These are phyloP conservation scores for Abrostola tripartita DNA, from an alignment of 2,888 invertebrate genomes.

Conservation along the genomic window DNA sequence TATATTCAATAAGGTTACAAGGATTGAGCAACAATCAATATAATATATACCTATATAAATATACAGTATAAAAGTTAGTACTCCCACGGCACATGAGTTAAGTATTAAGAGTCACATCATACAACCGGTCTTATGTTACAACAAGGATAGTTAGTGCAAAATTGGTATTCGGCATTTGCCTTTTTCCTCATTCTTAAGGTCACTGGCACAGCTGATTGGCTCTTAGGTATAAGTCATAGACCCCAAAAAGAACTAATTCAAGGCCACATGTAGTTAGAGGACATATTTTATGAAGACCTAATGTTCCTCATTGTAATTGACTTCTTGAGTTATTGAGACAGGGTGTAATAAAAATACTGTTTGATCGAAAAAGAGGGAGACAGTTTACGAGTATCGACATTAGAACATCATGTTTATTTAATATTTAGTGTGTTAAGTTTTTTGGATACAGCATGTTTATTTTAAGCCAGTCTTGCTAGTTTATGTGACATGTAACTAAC, in stretches of 20 bases:
- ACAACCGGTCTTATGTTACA: constrained; percentile 23
- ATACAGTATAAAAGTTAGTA: not conserved
- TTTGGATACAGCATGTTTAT: too few species aligned
- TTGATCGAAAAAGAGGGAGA: too few species aligned
- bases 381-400: too few species aligned
- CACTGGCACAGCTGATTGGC: constrained; percentile 2
- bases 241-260: not conserved
- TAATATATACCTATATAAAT: not conserved
- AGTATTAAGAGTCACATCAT: not conserved
- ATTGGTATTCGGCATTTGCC: constrained; percentile 1
- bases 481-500: too few species aligned
- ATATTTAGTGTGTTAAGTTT: too few species aligned
- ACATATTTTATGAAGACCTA: too few species aligned
- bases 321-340: too few species aligned
- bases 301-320: too few species aligned
- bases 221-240: not conserved
- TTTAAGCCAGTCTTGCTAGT: too few species aligned
- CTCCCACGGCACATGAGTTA: not conserved
- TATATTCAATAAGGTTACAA: too few species aligned
- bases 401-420: too few species aligned
- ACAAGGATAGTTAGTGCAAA: constrained; percentile 5
- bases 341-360: too few species aligned
- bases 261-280: not conserved
- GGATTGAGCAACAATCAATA: not conserved
- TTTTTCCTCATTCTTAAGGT: constrained; percentile 34